Evolutionary conservation across 2,797 vertebrate genomes (phyloP).

Genomic region (Sylvilagus floridanus): DNA sequence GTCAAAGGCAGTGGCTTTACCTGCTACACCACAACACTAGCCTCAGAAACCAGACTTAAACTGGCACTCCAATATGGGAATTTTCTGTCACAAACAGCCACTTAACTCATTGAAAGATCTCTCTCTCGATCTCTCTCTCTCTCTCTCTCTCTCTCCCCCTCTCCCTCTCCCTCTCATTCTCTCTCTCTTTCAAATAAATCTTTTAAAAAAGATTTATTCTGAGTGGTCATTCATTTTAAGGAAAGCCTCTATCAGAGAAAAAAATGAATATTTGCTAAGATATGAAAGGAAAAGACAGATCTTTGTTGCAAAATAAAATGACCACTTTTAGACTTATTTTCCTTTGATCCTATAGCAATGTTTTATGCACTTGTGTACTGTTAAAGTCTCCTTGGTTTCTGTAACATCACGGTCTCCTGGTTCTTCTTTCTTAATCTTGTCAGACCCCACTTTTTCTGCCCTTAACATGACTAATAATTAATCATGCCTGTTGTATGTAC

Average conservation of each 20-base stretch:
- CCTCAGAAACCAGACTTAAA: too few species aligned
- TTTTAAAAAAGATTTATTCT: too few species aligned
- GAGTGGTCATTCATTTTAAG: constrained; percentile 45
- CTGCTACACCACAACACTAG: too few species aligned
- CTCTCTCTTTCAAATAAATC: too few species aligned
- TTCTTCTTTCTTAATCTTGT: constrained; percentile 58
- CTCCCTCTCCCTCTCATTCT: too few species aligned
- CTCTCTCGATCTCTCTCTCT: too few species aligned
- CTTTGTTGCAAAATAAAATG: constrained; percentile 45
- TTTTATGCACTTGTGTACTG: neutral
- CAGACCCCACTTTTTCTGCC: constrained; percentile 39
- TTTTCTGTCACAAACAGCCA: too few species aligned
- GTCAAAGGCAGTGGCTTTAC: too few species aligned
- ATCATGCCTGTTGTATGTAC: neutral
- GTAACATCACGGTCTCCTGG: constrained; percentile 19
- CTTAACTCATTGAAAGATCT: too few species aligned
- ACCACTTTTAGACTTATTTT: constrained; percentile 51
- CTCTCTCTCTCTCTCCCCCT: too few species aligned
- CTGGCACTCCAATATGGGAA: too few species aligned
- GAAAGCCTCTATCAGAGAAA: constrained; percentile 62
- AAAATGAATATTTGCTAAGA: constrained; percentile 45
- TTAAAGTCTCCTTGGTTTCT: constrained; percentile 46
- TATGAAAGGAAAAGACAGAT: constrained; percentile 41
- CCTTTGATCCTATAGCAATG: constrained; percentile 41
- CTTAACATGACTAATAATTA: constrained; percentile 66